These are phyloP conservation scores for Leuctra nigra DNA, from an alignment of 2,888 invertebrate species.

Conservation along the genomic window DNA sequence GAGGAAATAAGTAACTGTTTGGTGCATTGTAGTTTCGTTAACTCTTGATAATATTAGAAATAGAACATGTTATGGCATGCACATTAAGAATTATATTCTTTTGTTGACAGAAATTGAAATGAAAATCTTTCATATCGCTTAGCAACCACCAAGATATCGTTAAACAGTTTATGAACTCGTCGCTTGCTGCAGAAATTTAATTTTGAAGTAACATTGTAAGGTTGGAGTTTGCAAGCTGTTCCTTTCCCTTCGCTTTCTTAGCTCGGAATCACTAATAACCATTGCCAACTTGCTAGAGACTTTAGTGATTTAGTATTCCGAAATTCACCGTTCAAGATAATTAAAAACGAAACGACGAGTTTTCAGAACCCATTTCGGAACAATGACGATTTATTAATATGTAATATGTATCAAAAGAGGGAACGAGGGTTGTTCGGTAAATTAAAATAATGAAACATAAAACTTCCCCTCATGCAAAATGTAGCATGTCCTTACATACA, in stretches of 20 bases:
- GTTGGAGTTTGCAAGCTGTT: conserved; percentile 16
- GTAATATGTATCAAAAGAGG: neutral
- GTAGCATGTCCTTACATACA: too few relatives aligned
- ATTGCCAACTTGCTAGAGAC: neutral
- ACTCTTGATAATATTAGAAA: too few relatives aligned
- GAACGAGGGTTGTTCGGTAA: neutral
- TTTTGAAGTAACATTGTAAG: conserved; percentile 17
- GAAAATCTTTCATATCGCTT: too few relatives aligned
- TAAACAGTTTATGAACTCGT: conserved; percentile 16
- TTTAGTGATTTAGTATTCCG: conserved; percentile 19
- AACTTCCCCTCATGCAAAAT: too few relatives aligned
- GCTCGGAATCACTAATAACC: neutral
- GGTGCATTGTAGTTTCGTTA: too few relatives aligned
- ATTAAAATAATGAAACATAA: too few relatives aligned
- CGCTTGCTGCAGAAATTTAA: conserved; percentile 13
- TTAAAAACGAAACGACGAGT: conserved; percentile 24
- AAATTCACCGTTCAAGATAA: conserved; percentile 3
- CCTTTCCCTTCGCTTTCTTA: neutral
- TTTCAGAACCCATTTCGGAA: too few relatives aligned
- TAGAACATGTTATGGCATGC: too few relatives aligned
- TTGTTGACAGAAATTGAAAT: too few relatives aligned
- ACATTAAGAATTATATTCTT: too few relatives aligned
- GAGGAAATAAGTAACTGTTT: too few relatives aligned
- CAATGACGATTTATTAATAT: neutral
- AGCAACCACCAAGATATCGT: conserved; percentile 15